Evolutionary conservation across 2,113 vertebrate genomes (phyloP).

Genomic region (Bolborhynchus lineola): DNA sequence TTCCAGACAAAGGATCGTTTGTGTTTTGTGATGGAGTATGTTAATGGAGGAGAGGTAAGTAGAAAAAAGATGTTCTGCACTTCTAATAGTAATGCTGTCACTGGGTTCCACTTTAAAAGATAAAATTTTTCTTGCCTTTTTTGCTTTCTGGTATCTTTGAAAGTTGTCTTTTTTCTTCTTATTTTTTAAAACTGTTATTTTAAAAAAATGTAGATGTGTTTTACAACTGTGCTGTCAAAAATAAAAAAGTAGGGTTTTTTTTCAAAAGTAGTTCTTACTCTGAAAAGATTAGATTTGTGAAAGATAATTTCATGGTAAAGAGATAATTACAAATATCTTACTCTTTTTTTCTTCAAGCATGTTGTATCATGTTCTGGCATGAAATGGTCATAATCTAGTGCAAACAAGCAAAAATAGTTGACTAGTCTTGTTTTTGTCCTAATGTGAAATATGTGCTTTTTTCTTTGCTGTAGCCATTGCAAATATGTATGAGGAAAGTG

Average conservation of each 20-base stretch:
- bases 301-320: neutral
- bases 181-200: neutral
- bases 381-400: neutral
- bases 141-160: neutral
- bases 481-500: neutral
- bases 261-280: neutral
- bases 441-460: neutral
- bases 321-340: neutral
- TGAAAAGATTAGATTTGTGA: neutral
- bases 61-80: neutral
- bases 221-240: neutral
- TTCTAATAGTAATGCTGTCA: neutral
- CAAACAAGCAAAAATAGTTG: neutral
- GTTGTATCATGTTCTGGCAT: neutral
- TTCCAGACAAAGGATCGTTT: constrained; percentile 98
- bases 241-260: neutral
- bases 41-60: constrained; percentile 96
- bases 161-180: neutral
- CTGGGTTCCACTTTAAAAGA: neutral
- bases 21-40: constrained; percentile 98
- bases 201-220: accelerated
- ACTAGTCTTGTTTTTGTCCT: neutral
- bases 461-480: neutral
- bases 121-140: neutral
- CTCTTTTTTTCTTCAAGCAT: neutral